Evolutionary conservation across 2,113 vertebrate genomes (phyloP).

Genomic region (Pseudolaguvia tuberculata): DNA sequence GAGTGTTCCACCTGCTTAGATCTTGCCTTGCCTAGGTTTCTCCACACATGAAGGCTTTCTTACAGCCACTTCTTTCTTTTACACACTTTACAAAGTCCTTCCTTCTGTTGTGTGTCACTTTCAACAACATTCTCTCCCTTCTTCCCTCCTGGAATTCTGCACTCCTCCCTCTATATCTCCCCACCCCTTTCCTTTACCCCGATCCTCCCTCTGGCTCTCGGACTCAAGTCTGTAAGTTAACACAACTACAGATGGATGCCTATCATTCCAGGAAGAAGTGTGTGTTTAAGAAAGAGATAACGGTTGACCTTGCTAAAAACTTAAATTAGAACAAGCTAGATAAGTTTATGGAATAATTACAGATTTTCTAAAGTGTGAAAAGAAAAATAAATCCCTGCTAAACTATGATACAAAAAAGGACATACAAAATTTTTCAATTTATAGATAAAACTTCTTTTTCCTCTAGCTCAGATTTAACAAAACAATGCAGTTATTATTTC

Average conservation of each 20-base stretch:
- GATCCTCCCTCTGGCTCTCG: slow-evolving; percentile 59
- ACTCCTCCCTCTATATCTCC: slow-evolving; percentile 42
- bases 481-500: background rate
- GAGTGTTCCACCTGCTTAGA: slow-evolving; percentile 1
- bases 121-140: slow-evolving; percentile 32
- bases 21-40: slow-evolving; percentile 3
- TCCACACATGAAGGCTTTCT: slow-evolving; percentile 6
- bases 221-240: slow-evolving; percentile 69
- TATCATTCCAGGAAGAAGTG: slow-evolving; percentile 80
- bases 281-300: background rate
- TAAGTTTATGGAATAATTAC: background rate
- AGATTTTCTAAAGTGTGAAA: too few relatives aligned
- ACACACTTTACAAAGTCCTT: slow-evolving; percentile 40
- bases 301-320: background rate
- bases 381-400: too few relatives aligned
- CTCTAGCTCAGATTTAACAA: background rate
- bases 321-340: slow-evolving; percentile 21
- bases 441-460: too few relatives aligned
- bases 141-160: slow-evolving; percentile 29
- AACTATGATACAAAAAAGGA: too few relatives aligned
- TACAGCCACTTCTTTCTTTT: slow-evolving; percentile 29
- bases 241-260: slow-evolving; percentile 78
- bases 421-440: background rate
- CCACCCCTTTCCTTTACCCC: slow-evolving; percentile 75
- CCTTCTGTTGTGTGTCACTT: slow-evolving; percentile 28